Evolutionary conservation across 1,140 invertebrate genomes (phyloP).

Genomic region (Maconellicoccus hirsutus): DNA sequence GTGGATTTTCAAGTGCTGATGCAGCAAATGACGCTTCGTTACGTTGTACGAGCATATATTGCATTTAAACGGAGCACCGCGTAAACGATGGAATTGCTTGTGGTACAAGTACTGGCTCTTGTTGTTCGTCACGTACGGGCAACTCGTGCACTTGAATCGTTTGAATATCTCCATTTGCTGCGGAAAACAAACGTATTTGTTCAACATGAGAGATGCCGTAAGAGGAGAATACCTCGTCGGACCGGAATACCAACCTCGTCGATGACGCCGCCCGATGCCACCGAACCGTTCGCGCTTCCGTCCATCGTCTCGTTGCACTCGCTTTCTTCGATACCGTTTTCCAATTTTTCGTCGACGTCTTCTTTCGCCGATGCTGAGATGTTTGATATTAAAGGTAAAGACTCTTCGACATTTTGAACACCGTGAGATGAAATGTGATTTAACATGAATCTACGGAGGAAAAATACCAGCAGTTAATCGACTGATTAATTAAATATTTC

Average conservation of each 20-base stretch:
- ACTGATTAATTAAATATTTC: too few species aligned
- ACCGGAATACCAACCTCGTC: too few species aligned
- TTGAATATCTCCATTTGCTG: slow-evolving; percentile 32
- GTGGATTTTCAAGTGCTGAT: slow-evolving; percentile 66
- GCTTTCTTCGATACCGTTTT: slow-evolving; percentile 7
- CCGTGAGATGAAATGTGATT: slow-evolving; percentile 36
- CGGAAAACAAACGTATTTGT: not conserved
- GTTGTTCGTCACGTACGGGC: slow-evolving; percentile 69
- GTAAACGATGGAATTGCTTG: slow-evolving; percentile 67
- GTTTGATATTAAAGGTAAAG: not conserved
- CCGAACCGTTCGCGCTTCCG: not conserved
- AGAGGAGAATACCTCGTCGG: too few species aligned
- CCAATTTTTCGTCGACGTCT: not conserved
- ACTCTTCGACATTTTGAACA: slow-evolving; percentile 29
- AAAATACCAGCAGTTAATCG: too few species aligned
- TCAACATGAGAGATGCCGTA: too few species aligned
- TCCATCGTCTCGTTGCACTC: not conserved
- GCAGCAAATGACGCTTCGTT: slow-evolving; percentile 60
- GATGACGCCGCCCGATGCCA: not conserved
- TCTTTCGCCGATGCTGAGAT: not conserved
- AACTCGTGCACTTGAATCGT: slow-evolving; percentile 55
- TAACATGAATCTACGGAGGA: slow-evolving; percentile 34
- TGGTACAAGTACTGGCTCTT: slow-evolving; percentile 75
- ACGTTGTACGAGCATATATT: slow-evolving; percentile 70
- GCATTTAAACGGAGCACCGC: slow-evolving; percentile 62